phyloP scores from a whole-genome alignment of 2,888 invertebrate genomes.

The Andrena fulva region DNA sequence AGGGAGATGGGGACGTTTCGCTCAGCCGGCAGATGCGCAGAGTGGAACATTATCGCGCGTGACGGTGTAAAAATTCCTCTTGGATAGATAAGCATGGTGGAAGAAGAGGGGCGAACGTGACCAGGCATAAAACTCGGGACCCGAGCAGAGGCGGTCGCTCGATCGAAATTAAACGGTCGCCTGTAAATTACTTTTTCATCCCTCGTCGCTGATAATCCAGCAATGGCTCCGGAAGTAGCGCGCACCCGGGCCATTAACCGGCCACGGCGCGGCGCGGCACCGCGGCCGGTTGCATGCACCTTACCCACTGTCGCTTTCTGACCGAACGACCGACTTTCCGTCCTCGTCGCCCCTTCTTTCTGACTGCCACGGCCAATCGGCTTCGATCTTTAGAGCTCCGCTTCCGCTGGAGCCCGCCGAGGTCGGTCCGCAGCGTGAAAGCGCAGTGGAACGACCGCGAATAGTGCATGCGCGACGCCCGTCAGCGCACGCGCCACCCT shows the following conservation, averaged over 20 bases:
- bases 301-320: constrained; percentile 66
- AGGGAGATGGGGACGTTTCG: not conserved
- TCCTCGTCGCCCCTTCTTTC: constrained; percentile 48
- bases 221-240: constrained; percentile 22
- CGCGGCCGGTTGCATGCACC: constrained; percentile 16
- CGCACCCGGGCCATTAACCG: constrained; percentile 28
- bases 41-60: constrained; percentile 4
- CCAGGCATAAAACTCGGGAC: constrained; percentile 30
- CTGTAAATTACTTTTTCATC: constrained; percentile 44
- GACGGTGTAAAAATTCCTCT: constrained; percentile 36
- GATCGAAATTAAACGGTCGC: constrained; percentile 42
- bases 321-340: constrained; percentile 71
- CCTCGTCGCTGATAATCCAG: constrained; percentile 29
- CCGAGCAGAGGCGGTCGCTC: not conserved
- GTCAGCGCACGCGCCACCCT: constrained; percentile 66
- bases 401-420: constrained; percentile 42
- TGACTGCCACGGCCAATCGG: constrained; percentile 46
- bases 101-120: constrained; percentile 36
- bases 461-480: constrained; percentile 61
- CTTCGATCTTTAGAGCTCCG: constrained; percentile 45
- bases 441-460: constrained; percentile 59
- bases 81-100: constrained; percentile 28
- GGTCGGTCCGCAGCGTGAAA: constrained; percentile 65
- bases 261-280: not conserved
- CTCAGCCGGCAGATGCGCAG: not conserved